Conservation (phyloP, 2,797 vertebrate genomes). For the Notolepis coatsorum region DNA sequence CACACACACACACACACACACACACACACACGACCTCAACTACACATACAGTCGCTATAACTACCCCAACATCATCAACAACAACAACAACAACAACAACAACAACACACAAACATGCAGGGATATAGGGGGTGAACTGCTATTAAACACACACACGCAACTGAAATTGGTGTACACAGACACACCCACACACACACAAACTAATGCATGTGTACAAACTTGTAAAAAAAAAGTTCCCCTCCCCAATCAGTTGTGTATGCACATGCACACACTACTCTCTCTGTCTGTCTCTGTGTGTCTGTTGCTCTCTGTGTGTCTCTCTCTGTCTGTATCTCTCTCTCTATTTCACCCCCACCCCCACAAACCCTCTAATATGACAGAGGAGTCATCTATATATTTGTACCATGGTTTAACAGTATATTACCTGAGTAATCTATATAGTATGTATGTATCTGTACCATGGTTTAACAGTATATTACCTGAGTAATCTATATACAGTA, state of each 20-base stretch:
- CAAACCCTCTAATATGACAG: too few relatives aligned
- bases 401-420: too few relatives aligned
- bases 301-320: neutral
- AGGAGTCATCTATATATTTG: too few relatives aligned
- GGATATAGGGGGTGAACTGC: too few relatives aligned
- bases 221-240: conserved; percentile 28
- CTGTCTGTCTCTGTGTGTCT: conserved; percentile 3
- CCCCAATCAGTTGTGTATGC: conserved; percentile 26
- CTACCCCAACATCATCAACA: too few relatives aligned
- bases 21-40: neutral
- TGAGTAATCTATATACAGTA: too few relatives aligned
- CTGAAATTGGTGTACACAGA: too few relatives aligned
- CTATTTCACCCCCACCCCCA: neutral
- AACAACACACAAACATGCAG: too few relatives aligned
- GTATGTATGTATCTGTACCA: too few relatives aligned
- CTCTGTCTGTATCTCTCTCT: neutral
- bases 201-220: conserved; percentile 2
- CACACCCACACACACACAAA: neutral
- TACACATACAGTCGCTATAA: neutral
- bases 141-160: neutral
- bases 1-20: conserved; percentile 10
- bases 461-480: too few relatives aligned
- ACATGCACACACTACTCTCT: conserved; percentile 51
- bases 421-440: too few relatives aligned
- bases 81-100: too few relatives aligned